Evolutionary conservation across 2,113 vertebrate genomes (phyloP).

Genomic region (Antigone vipio): DNA sequence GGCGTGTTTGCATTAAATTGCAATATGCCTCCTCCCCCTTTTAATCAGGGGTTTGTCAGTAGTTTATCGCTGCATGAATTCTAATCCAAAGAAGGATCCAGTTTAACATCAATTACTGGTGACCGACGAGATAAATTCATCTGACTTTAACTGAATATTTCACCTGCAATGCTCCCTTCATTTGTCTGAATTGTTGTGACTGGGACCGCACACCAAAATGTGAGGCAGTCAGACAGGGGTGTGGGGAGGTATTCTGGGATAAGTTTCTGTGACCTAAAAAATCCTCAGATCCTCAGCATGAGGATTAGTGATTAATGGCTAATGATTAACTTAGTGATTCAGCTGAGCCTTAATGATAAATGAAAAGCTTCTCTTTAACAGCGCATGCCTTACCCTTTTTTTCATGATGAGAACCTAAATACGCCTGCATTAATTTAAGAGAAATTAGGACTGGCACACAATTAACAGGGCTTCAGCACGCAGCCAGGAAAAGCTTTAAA

Average conservation of each 20-base stretch:
- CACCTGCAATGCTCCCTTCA: background rate
- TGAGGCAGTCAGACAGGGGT: background rate
- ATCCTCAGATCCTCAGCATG: background rate
- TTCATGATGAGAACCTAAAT: background rate
- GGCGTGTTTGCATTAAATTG: background rate
- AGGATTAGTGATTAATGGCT: slow-evolving; percentile 12
- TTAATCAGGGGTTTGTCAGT: background rate
- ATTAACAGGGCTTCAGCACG: background rate
- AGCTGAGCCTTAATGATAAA: background rate
- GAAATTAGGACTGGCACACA: background rate
- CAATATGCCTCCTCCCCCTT: background rate
- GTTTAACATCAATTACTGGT: background rate
- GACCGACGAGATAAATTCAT: background rate
- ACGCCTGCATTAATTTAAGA: background rate
- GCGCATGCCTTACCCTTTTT: background rate
- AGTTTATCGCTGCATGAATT: background rate
- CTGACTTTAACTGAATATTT: background rate
- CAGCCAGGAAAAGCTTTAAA: background rate
- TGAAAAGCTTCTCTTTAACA: background rate
- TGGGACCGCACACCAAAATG: fast-evolving
- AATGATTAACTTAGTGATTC: slow-evolving; percentile 25
- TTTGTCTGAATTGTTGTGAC: background rate
- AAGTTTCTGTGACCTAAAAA: background rate
- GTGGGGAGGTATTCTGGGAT: background rate
- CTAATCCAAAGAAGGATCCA: background rate